Evolutionary conservation across 2,888 invertebrate species (phyloP).

Genomic region (Trachelus iudaicus): DNA sequence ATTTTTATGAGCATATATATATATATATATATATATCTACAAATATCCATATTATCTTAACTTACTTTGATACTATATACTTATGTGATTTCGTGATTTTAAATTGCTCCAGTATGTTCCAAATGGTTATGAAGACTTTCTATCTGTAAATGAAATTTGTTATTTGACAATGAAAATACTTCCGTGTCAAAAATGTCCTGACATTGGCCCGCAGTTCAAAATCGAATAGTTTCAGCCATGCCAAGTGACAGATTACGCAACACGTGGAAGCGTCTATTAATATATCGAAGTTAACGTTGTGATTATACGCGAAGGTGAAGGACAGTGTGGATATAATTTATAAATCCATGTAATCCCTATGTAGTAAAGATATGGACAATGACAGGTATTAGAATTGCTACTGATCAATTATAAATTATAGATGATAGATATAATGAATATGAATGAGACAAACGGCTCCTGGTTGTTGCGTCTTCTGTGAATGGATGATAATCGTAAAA

Average conservation of each 20-base stretch:
- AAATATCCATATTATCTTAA: neutral
- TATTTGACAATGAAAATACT: neutral
- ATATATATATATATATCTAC: neutral
- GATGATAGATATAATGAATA: neutral
- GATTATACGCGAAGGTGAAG: neutral
- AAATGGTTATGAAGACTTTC: neutral
- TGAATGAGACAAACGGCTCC: neutral
- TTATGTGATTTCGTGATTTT: neutral
- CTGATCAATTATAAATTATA: neutral
- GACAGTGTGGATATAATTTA: neutral
- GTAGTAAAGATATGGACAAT: neutral
- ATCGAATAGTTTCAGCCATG: slow-evolving; percentile 28
- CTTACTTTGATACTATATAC: neutral
- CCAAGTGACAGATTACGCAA: slow-evolving; percentile 6
- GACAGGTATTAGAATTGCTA: neutral
- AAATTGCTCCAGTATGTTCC: neutral
- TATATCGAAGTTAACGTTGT: slow-evolving; percentile 16
- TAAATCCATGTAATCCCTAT: neutral
- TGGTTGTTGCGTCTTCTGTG: neutral
- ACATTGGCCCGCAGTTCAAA: slow-evolving; percentile 49
- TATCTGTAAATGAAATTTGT: neutral
- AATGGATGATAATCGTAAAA: neutral
- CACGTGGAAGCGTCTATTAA: slow-evolving; percentile 33
- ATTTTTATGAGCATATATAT: neutral
- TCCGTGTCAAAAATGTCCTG: slow-evolving; percentile 26